Conservation (phyloP, 2,113 vertebrate genomes). For the Ploceus nigricollis region DNA sequence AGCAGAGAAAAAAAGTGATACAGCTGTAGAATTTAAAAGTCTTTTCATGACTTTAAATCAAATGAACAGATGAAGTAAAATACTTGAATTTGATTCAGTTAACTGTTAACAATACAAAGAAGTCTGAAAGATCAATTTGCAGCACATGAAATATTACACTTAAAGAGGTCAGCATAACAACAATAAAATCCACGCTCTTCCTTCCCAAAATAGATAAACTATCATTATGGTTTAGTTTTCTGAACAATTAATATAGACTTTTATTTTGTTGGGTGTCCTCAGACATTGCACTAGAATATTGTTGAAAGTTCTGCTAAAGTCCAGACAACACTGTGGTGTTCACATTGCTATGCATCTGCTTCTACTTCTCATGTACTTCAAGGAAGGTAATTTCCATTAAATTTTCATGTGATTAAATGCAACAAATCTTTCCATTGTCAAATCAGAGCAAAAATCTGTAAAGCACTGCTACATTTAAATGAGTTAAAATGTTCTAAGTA, state of each 20-base stretch:
- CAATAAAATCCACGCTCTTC: fast-evolving
- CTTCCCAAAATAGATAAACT: not conserved
- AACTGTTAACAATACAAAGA: not conserved
- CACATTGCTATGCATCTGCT: not conserved
- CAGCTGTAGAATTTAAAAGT: not conserved
- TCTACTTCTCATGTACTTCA: not conserved
- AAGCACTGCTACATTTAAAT: not conserved
- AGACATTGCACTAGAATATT: not conserved
- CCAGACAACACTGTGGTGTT: fast-evolving
- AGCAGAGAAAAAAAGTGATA: not conserved
- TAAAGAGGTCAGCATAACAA: not conserved
- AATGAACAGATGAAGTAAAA: not conserved
- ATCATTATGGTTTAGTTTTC: not conserved
- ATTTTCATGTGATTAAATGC: not conserved
- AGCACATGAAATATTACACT: not conserved
- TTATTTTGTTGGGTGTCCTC: not conserved
- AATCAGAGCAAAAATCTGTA: not conserved
- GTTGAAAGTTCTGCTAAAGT: not conserved
- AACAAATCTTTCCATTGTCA: not conserved
- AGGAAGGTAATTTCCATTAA: not conserved
- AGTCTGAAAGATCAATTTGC: not conserved
- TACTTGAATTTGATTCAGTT: not conserved
- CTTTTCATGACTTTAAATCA: not conserved
- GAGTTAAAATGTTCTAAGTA: not conserved
- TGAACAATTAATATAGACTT: not conserved